Base-by-base conservation (phyloP, 2,888 invertebrate genomes). In the Ellobium chinense region DNA sequence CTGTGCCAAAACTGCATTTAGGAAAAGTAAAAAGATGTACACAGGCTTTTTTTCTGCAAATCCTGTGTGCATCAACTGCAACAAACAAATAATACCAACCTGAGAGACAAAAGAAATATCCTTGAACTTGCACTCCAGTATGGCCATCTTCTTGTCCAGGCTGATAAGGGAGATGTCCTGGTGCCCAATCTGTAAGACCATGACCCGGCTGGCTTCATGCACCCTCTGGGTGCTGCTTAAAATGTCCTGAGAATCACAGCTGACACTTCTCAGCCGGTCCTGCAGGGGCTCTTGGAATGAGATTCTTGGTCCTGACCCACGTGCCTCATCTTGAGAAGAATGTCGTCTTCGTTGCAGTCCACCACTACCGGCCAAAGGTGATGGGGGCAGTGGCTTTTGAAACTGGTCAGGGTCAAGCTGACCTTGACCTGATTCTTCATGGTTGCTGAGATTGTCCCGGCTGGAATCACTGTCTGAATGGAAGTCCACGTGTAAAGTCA, bases 41-140 rank as follows among this genome's bases (percentile, higher is more conserved):
- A n/a, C n/a, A n/a, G n/a, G n/a, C n/a, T n/a, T n/a, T n/a, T n/a
- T n/a, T n/a, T n/a, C n/a, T n/a, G n/a, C n/a, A n/a, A n/a, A n/a
- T n/a, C n/a, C n/a, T n/a, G n/a, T n/a, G n/a, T n/a, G n/a, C n/a
- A n/a, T n/a, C n/a, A n/a, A n/a, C n/a, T n/a, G n/a, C n/a, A n/a
- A n/a, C n/a, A n/a, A n/a, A n/a, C n/a, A n/a, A n/a, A n/a, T n/a
- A 73, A 60, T 12, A 39, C 63, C 88, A 92, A 95, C 95, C 89
- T 97, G 95, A 2, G 97, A 96, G 87, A 97, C 97, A 85, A 96
- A 96, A 0, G 97, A 96, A 18, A 99, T 96, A 90, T 98, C 98
- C 89, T 95, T 96, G 89, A 98, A 96, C 65, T 96, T 96, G 85
- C 97, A 96, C 89, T 97, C 97, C 9, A 98, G 94, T 9, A 98